Conservation (phyloP, 2,888 invertebrate species). For the Drosophila multiciliata region DNA sequence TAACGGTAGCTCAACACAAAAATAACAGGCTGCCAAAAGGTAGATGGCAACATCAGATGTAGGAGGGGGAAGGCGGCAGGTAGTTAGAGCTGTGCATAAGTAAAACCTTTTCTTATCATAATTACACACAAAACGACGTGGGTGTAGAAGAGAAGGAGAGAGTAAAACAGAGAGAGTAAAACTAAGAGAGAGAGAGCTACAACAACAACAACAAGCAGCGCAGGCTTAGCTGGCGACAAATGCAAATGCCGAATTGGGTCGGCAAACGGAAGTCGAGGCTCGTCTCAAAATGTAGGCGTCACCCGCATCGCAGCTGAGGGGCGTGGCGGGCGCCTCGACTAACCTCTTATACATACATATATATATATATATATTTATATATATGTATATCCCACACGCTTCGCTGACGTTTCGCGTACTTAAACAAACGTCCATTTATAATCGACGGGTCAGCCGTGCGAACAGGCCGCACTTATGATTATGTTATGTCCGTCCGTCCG, state of each 20-base stretch:
- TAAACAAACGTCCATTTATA: conserved; percentile 75
- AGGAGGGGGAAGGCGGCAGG: conserved; percentile 3
- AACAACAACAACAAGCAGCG: not conserved
- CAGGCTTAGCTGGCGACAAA: conserved; percentile 52
- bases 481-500: conserved; percentile 6
- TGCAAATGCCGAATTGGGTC: conserved; percentile 70
- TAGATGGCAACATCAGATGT: conserved; percentile 23
- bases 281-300: conserved; percentile 39
- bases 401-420: conserved; percentile 74
- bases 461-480: conserved; percentile 70
- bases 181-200: not conserved
- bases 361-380: not conserved
- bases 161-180: not conserved
- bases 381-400: conserved; percentile 48
- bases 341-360: not conserved
- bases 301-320: conserved; percentile 73
- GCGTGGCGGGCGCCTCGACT: conserved; percentile 51
- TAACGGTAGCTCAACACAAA: conserved; percentile 65
- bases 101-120: conserved; percentile 81
- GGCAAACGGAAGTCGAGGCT: conserved; percentile 61
- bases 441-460: conserved; percentile 74
- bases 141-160: not conserved
- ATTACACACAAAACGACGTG: conserved; percentile 77
- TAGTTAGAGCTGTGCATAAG: conserved; percentile 50
- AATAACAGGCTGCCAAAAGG: conserved; percentile 79